A percentile compares a stretch with the other conserved stretches of the same genome.
phyloP scores from a whole-genome alignment of 2,113 vertebrate genomes.

The Eretmochelys imbricata region DNA sequence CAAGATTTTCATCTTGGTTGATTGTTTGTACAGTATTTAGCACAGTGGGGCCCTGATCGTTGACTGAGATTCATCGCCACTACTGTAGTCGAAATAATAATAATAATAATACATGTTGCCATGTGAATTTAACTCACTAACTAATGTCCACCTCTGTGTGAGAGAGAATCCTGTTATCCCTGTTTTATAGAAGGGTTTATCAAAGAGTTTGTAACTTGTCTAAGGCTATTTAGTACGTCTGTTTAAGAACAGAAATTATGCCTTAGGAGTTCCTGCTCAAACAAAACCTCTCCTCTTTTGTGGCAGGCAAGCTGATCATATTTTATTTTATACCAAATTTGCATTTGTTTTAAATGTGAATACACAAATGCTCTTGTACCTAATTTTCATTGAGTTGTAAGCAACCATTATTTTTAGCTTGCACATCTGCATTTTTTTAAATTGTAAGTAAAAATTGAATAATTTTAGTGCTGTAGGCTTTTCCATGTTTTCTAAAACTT shows the following conservation, averaged over 20 bases:
- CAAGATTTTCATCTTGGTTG: not conserved
- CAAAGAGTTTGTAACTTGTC: not conserved
- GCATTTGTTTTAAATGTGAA: not conserved
- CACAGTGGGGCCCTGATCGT: not conserved
- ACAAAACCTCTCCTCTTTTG: not conserved
- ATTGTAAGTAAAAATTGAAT: not conserved
- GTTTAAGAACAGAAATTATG: not conserved
- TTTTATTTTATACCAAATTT: not conserved
- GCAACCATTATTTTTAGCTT: not conserved
- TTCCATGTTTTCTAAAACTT: not conserved
- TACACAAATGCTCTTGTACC: not conserved
- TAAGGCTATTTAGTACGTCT: not conserved
- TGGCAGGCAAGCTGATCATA: not conserved
- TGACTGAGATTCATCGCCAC: not conserved
- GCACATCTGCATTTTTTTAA: not conserved
- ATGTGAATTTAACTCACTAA: not conserved
- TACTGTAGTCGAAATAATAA: not conserved
- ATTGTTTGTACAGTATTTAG: not conserved
- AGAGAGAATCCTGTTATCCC: not conserved
- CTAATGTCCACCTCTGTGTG: not conserved
- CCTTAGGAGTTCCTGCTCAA: not conserved
- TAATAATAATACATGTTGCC: not conserved
- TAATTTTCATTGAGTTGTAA: not conserved
- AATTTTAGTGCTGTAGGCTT: not conserved
- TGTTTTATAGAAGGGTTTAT: no score